Percentiles rank a stretch among this genome's conserved stretches.
phyloP scores from a whole-genome alignment of 2,113 vertebrate genomes.

The Crocuta crocuta region DNA sequence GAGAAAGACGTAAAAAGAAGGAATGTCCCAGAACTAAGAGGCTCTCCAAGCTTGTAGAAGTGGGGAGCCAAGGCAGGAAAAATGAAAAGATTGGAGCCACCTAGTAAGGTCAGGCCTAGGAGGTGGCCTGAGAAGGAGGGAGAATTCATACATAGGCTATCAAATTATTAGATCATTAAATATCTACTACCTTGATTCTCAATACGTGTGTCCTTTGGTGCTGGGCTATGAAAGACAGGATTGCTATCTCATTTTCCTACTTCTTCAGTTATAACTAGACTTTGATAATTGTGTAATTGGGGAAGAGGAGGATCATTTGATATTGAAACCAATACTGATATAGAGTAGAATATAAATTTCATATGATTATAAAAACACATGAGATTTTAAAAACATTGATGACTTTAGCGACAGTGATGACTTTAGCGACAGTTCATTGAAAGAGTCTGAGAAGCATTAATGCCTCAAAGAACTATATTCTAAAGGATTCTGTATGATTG shows the following conservation, averaged over 20 bases:
- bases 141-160: background rate
- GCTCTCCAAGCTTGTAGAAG: background rate
- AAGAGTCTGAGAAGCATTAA: background rate
- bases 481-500: background rate
- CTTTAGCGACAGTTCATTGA: background rate
- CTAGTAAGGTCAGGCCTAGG: background rate
- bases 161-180: background rate
- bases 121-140: background rate
- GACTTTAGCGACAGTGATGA: background rate
- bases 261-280: constrained; percentile 8
- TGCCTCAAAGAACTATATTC: background rate
- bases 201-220: background rate
- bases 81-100: background rate
- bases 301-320: background rate
- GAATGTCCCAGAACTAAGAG: background rate
- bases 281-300: background rate
- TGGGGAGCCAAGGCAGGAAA: background rate
- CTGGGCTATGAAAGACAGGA: background rate
- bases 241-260: background rate
- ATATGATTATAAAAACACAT: background rate
- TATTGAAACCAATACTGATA: constrained; percentile 6
- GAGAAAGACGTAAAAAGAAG: background rate
- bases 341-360: background rate
- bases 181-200: background rate
- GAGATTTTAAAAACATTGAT: background rate